Conservation (phyloP, 2,113 vertebrate genomes). For the Larimichthys polyactis region DNA sequence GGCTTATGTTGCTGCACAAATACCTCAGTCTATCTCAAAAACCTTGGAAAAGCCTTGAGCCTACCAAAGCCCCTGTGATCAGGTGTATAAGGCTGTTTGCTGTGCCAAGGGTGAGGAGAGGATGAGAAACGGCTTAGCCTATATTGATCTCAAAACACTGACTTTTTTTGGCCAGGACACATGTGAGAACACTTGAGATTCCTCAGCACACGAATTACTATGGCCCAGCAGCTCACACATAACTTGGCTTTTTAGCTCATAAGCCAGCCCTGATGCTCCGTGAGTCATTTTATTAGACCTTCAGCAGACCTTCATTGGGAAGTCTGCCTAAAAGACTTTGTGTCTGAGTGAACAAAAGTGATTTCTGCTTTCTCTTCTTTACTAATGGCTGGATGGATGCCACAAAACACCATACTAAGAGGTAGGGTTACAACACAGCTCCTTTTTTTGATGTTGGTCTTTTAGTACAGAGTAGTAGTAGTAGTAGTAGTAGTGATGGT, state of each 20-base stretch:
- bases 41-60: constrained; percentile 36
- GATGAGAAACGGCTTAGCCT: constrained; percentile 47
- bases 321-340: not conserved
- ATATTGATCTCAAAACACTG: constrained; percentile 56
- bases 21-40: constrained; percentile 30
- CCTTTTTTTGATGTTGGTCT: not conserved
- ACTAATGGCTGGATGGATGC: too few relatives aligned
- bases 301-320: constrained; percentile 16
- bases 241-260: constrained; percentile 5
- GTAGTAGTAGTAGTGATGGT: not conserved
- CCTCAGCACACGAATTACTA: not conserved
- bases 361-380: constrained; percentile 3
- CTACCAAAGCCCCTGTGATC: constrained; percentile 54
- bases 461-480: not conserved
- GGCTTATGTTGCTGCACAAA: constrained; percentile 32
- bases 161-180: constrained; percentile 10
- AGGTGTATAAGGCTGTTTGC: constrained; percentile 46
- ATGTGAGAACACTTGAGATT: not conserved
- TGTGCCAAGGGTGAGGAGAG: constrained; percentile 46
- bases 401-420: not conserved
- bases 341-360: not conserved
- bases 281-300: constrained; percentile 29
- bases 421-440: not conserved
- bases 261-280: not conserved
- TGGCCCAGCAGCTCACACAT: not conserved